Evolutionary conservation across 2,113 vertebrate species (phyloP), one percentile per base, ranked within the genome.

Genomic region (Sakesphorus luctuosus): DNA sequence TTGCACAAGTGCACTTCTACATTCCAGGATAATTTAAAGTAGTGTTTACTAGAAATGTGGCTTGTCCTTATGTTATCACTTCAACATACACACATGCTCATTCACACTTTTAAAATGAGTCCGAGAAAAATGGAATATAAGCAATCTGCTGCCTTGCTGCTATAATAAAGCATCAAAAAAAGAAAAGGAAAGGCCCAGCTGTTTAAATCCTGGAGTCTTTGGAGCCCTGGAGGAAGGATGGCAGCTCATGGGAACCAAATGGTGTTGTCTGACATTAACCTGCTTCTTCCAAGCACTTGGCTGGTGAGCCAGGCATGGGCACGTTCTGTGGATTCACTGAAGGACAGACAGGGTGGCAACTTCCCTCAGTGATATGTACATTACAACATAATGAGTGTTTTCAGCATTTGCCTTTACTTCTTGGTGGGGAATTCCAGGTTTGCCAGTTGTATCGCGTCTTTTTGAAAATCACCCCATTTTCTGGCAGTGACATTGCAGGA

Each of bases 41-140:
- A 91, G 65, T 94, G 91, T 96, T 96, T 96, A 93, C 95, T 94
- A 89, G 93, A 76, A 94, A 73, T 94, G 91, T 92, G 89, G 46
- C 77, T 94, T 92, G 89, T 94, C 91, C 89, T 87, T 96, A 92
- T 94, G 95, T 77, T 96, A 94, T 73, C 94, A 62, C 84, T 94
- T 94, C 84, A 93, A 84, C 78, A 94, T 72, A 92, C 74, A 79
- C 75, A 93, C 89, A 84, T 95, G 93, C 80, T 97, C 91, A 49
- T 92, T 96, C 94, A 86, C 91, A 93, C 89, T 91, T 93, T 24
- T 44, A 68, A 75, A 94, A 94, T 76, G 93, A 94, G 91, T 96
- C 93, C 46, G 53, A 96, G 81, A 84, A 91, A 95, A 95, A 87
- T n/a, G 40, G 77, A 76, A 89, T 75, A 94, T 79, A 94, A 91